Percentiles rank a stretch among this genome's conserved stretches.
These are phyloP conservation scores for Vultur gryphus DNA, from an alignment of 2,797 vertebrate genomes.

Conservation along the genomic window DNA sequence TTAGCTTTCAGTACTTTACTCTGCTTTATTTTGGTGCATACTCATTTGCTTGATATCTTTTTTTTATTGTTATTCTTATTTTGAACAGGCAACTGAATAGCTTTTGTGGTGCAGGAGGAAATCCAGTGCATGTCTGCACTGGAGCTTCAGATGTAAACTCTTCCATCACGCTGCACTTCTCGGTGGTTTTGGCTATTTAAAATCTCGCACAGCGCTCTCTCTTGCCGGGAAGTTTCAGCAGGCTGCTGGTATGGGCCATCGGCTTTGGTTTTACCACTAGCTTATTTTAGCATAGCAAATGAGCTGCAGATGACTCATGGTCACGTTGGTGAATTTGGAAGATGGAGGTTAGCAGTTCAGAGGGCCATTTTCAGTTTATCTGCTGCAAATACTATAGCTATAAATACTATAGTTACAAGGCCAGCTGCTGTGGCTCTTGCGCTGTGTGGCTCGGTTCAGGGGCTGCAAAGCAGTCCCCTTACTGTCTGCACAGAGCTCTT, in stretches of 20 bases:
- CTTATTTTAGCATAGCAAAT: neutral
- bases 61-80: neutral
- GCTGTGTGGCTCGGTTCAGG: neutral
- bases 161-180: rapidly evolving
- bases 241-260: rapidly evolving
- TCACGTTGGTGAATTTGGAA: neutral
- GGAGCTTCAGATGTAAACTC: neutral
- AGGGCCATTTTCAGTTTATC: neutral
- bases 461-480: neutral
- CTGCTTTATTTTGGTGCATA: neutral
- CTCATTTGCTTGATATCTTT: neutral
- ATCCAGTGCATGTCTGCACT: neutral
- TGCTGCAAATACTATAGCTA: neutral
- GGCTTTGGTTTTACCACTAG: neutral
- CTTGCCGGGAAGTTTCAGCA: neutral
- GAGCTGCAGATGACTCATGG: neutral
- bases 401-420: neutral
- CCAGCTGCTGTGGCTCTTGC: neutral
- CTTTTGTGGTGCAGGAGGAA: neutral
- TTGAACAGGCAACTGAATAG: neutral
- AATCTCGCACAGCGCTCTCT: rapidly evolving
- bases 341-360: neutral
- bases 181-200: neutral
- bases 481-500: neutral
- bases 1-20: neutral